Conservation (phyloP, 2,888 invertebrate species). For the Agrochola macilenta region DNA sequence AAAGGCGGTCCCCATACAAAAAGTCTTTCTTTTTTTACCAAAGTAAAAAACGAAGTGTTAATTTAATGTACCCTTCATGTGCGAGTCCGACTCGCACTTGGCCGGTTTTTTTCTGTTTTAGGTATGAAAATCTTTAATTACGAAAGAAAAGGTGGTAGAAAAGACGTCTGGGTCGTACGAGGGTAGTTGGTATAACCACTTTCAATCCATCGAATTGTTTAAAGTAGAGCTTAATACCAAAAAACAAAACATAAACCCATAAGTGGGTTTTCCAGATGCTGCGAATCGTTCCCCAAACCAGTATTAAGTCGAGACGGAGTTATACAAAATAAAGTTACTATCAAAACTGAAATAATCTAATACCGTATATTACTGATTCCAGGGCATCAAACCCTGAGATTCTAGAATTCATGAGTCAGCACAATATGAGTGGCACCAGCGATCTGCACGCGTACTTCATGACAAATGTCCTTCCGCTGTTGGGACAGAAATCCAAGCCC, state of each 20-base stretch:
- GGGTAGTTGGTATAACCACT: not conserved
- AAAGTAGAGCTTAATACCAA: not conserved
- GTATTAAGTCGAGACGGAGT: not conserved
- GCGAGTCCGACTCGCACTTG: no score
- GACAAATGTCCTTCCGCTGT: slow-evolving; percentile 77
- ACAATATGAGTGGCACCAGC: slow-evolving; percentile 71
- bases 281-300: not conserved
- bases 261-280: not conserved
- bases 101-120: not conserved
- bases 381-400: slow-evolving; percentile 82
- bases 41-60: no score
- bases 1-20: no score
- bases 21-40: no score
- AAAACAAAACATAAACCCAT: not conserved
- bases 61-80: no score
- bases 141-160: no score
- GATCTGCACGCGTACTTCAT: slow-evolving; percentile 81
- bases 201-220: not conserved
- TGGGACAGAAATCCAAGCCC: slow-evolving; percentile 73
- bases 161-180: not conserved
- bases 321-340: not conserved
- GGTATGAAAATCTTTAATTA: not conserved
- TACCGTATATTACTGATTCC: slow-evolving; percentile 13
- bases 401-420: slow-evolving; percentile 74
- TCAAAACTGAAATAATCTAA: not conserved